Evolutionary conservation across 2,113 vertebrate species (phyloP).

Genomic region (Pristiophorus japonicus): DNA sequence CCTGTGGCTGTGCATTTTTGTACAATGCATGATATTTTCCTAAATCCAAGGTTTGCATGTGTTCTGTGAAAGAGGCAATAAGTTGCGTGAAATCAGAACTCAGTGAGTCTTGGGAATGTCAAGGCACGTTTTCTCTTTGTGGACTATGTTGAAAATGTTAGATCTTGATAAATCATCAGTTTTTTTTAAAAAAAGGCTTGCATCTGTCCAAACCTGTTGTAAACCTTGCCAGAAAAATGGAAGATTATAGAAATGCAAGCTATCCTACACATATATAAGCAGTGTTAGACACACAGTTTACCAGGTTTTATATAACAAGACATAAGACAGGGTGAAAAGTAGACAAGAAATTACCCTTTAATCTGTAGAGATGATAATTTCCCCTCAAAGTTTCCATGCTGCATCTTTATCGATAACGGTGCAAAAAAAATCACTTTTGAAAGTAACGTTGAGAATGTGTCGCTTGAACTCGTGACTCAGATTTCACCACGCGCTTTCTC

Average conservation of each 20-base stretch:
- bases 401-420: not conserved
- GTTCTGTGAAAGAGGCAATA: not conserved
- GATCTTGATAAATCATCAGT: not conserved
- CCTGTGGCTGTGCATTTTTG: too few relatives aligned
- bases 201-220: not conserved
- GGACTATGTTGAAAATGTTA: not conserved
- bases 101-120: not conserved
- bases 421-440: not conserved
- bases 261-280: not conserved
- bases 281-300: not conserved
- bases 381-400: not conserved
- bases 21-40: too few relatives aligned
- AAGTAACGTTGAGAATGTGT: not conserved
- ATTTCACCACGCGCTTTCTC: too few relatives aligned
- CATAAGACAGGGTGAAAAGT: not conserved
- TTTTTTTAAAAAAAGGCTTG: not conserved
- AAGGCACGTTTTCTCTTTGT: not conserved
- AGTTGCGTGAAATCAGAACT: not conserved
- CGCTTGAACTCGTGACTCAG: not conserved
- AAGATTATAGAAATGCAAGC: not conserved
- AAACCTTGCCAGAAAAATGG: not conserved
- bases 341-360: not conserved
- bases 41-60: not conserved
- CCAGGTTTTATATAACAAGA: not conserved
- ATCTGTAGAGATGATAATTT: not conserved